These are phyloP conservation scores for Serinus canaria DNA, from an alignment of 2,113 vertebrate genomes.

Conservation along the genomic window DNA sequence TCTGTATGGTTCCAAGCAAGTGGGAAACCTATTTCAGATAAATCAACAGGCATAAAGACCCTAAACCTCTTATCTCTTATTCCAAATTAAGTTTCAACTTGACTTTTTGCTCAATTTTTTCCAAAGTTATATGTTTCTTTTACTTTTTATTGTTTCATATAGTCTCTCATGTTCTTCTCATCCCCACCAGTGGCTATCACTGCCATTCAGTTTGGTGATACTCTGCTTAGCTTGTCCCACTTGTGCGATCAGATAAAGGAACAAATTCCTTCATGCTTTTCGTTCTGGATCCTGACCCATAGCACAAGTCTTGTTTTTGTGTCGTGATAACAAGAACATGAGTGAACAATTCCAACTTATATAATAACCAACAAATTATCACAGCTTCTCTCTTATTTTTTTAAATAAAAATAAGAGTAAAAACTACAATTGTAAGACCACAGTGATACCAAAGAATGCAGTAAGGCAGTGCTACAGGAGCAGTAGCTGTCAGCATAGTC, in stretches of 20 bases:
- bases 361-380: neutral
- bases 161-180: neutral
- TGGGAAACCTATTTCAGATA: neutral
- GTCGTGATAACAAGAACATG: neutral
- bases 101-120: neutral
- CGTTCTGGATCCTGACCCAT: neutral
- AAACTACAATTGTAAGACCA: neutral
- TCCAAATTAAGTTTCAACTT: neutral
- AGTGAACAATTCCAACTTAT: neutral
- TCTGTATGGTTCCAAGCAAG: neutral
- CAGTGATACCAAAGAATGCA: neutral
- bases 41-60: neutral
- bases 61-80: neutral
- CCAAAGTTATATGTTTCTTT: neutral
- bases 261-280: neutral
- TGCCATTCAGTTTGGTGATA: neutral
- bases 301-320: neutral
- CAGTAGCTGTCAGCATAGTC: neutral
- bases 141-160: neutral
- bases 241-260: neutral
- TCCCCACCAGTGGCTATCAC: neutral
- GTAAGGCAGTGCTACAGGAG: neutral
- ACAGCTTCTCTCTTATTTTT: neutral
- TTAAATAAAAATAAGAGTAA: neutral
- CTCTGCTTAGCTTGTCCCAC: neutral